Conservation (phyloP, 35 echinoderm and acorn worm species). For the Hemicentrotus pulcherrimus region DNA sequence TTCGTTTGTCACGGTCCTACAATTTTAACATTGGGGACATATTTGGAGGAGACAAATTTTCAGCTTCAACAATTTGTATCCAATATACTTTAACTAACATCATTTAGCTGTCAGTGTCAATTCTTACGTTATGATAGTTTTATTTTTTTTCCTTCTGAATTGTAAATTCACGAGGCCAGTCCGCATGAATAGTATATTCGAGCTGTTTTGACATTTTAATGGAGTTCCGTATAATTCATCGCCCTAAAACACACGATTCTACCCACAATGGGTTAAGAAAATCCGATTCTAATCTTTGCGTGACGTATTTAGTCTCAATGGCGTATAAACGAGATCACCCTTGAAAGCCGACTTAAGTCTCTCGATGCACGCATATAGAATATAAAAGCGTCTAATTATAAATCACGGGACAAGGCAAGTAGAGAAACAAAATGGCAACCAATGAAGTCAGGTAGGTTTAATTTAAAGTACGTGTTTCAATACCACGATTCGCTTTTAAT, state of each 20-base stretch:
- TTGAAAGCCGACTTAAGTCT: neutral
- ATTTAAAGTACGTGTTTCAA: constrained; percentile 34
- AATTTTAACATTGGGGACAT: too few relatives aligned
- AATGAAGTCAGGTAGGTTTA: neutral
- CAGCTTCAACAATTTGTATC: too few relatives aligned
- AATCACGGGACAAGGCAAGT: neutral
- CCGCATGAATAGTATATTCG: neutral
- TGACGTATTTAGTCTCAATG: neutral
- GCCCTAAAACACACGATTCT: neutral
- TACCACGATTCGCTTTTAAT: constrained; percentile 25
- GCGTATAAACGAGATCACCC: neutral
- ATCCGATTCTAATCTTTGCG: neutral
- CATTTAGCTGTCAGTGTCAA: too few relatives aligned
- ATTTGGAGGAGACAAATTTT: too few relatives aligned
- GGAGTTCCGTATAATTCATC: neutral
- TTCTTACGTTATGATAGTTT: neutral
- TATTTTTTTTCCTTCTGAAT: neutral
- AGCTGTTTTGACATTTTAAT: neutral
- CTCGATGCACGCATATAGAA: neutral
- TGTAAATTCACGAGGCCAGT: neutral
- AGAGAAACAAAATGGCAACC: neutral
- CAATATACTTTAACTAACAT: too few relatives aligned
- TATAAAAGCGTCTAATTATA: neutral
- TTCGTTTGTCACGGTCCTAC: too few relatives aligned
- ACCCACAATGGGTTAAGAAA: neutral